A percentile compares a stretch with the other conserved stretches of the same genome.
These are phyloP conservation scores for Hemicordylus capensis DNA, from an alignment of 2,113 vertebrate genomes.

Conservation along the genomic window DNA sequence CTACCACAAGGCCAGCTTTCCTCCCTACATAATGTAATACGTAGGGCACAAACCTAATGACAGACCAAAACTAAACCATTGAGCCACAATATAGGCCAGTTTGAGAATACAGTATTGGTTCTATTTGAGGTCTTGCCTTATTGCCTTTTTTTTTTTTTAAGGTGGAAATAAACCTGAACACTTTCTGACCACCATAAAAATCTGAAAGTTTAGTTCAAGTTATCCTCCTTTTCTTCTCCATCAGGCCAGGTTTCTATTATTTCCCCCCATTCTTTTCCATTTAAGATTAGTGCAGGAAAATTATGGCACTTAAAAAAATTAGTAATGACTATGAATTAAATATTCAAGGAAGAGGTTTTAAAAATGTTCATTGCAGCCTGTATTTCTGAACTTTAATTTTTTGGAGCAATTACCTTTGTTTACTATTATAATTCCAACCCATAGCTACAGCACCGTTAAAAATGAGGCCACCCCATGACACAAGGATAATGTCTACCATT, in stretches of 20 bases:
- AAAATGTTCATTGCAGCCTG: slow-evolving; percentile 28
- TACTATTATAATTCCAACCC: slow-evolving; percentile 25
- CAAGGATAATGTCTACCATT: background rate
- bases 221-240: slow-evolving; percentile 35
- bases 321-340: slow-evolving; percentile 8
- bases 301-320: background rate
- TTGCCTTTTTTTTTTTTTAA: too few species aligned
- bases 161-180: background rate
- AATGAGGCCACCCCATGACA: background rate
- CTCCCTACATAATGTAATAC: background rate
- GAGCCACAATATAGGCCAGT: background rate
- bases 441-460: slow-evolving; percentile 11
- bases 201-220: background rate
- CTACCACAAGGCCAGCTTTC: too few species aligned
- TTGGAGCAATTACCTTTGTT: background rate
- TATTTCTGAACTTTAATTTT: slow-evolving; percentile 21
- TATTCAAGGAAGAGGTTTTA: slow-evolving; percentile 35
- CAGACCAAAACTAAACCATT: background rate
- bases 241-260: background rate
- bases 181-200: rapidly evolving
- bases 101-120: slow-evolving; percentile 4
- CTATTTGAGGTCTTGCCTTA: background rate
- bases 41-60: background rate
- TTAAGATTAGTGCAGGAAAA: background rate
- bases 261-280: background rate